Evolutionary conservation across 92 coral and sea anemone species (phyloP).

Genomic region (Phenganax marumi): DNA sequence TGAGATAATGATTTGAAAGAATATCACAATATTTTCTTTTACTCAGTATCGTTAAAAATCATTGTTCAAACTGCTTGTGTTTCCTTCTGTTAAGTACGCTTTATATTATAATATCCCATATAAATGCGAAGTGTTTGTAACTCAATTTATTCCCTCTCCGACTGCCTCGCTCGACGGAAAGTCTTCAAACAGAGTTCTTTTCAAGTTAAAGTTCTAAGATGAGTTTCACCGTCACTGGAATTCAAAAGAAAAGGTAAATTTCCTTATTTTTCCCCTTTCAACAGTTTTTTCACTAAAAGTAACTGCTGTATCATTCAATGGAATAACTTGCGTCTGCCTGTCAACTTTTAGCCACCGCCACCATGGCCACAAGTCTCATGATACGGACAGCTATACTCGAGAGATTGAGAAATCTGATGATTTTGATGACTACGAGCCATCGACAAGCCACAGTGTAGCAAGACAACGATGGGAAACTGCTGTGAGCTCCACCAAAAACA

Average conservation of each 20-base stretch:
- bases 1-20: neutral
- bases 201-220: constrained; percentile 1
- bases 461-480: constrained; percentile 35
- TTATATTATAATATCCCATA: neutral
- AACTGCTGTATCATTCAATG: no score
- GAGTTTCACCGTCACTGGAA: constrained; percentile 33
- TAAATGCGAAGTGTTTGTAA: neutral
- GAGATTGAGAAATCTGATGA: constrained; percentile 32
- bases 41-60: neutral
- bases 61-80: constrained; percentile 1
- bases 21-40: neutral
- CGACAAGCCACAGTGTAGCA: neutral
- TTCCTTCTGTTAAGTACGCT: constrained; percentile 20
- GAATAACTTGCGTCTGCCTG: no score
- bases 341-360: constrained; percentile 1
- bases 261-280: neutral
- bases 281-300: no score
- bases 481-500: constrained; percentile 29
- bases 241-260: constrained; percentile 36
- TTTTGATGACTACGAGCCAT: constrained; percentile 19
- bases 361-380: neutral
- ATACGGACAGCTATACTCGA: constrained; percentile 13
- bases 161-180: neutral
- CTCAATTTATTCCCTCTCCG: neutral
- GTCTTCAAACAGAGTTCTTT: neutral